These are phyloP conservation scores for Tragelaphus strepsiceros DNA, from an alignment of 2,113 vertebrate species.

Conservation along the genomic window DNA sequence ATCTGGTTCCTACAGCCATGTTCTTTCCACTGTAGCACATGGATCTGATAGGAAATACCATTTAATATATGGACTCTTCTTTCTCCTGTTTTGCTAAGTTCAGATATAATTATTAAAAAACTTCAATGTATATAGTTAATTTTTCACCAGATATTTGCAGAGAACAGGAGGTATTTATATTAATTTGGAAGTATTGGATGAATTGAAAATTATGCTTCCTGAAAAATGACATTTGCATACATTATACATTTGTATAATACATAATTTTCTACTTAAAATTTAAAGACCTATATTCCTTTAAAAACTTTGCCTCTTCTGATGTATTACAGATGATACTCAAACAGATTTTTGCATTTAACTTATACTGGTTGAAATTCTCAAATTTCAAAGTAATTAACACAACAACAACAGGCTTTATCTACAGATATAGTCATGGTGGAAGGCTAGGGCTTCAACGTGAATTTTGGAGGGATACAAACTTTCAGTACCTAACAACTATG, in stretches of 20 bases:
- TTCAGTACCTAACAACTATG: neutral
- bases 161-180: neutral
- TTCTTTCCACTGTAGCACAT: neutral
- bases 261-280: constrained; percentile 2
- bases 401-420: neutral
- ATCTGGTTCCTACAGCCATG: neutral
- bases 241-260: neutral
- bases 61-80: neutral
- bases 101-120: neutral
- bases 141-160: constrained; percentile 30
- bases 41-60: constrained; percentile 11
- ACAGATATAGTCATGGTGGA: neutral
- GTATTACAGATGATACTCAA: constrained; percentile 23
- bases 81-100: neutral
- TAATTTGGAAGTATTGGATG: constrained; percentile 7
- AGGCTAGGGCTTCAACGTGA: neutral
- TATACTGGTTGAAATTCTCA: neutral
- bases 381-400: neutral
- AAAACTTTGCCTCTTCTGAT: neutral
- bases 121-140: neutral
- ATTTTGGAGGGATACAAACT: neutral
- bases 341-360: constrained; percentile 13
- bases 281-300: neutral
- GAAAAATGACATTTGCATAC: neutral
- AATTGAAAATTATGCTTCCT: neutral